Conservation (phyloP, 2,888 invertebrate species). For the Dynastes maya region DNA sequence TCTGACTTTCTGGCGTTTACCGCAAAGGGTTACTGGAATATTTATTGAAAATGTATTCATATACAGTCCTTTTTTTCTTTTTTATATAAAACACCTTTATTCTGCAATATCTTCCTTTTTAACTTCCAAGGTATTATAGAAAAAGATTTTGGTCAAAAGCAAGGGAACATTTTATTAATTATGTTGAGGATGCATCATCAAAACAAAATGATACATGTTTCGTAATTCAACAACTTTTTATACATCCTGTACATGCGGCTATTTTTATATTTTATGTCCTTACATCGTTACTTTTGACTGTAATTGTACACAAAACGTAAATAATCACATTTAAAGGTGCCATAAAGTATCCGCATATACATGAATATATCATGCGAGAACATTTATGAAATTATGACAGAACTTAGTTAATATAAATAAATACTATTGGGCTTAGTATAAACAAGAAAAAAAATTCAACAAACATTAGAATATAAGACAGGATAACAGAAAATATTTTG, state of each 20-base stretch:
- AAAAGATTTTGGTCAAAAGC: no score
- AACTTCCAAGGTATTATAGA: no score
- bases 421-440: constrained; percentile 6
- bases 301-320: constrained; percentile 2
- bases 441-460: constrained; percentile 20
- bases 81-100: no score
- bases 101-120: no score
- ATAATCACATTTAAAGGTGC: constrained; percentile 1
- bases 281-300: neutral
- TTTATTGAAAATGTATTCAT: no score
- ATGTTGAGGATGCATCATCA: no score
- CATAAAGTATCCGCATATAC: neutral
- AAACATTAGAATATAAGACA: constrained; percentile 14
- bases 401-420: constrained; percentile 3
- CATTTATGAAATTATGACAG: constrained; percentile 17
- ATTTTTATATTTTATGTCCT: constrained; percentile 2
- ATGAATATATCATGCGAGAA: neutral
- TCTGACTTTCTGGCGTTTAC: no score
- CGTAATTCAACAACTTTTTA: neutral
- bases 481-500: constrained; percentile 12
- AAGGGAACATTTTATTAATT: no score
- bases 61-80: no score
- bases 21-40: no score
- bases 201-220: no score
- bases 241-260: neutral